Evolutionary conservation across 30 jellyfish, hydroid and myxozoan species (phyloP), one percentile per base, ranked within the genome.

Genomic region (Pseudorhiza aurosa): DNA sequence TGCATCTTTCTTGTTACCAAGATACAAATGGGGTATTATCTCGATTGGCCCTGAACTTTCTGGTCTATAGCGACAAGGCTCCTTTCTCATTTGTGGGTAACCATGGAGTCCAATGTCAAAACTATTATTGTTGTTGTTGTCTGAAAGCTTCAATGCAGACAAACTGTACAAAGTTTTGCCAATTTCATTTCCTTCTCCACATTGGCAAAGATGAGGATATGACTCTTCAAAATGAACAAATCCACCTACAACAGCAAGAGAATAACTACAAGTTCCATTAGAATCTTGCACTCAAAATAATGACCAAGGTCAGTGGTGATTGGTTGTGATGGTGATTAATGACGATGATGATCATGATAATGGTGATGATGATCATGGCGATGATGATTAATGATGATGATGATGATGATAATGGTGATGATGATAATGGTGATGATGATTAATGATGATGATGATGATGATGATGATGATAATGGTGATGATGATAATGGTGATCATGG

Each of bases 111-210:
- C 51, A 76, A 32, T 12, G 51, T 37, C 77, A 22, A 56, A 27
- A 4, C 56, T 31, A 21, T 51, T 32, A 39, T 42, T 55, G 73
- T 74, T 85, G 58, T 64, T 60, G 43, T 30, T 60, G 50, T 91
- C 94, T 26, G 98, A 65, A 24, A 91, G 71, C 45, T 63, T 75
- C 49, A 64, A 29, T 29, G 85, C 81, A 8, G 96, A 85, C 42
- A 85, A 30, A 56, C 87, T 59, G 83, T 53, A 75, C 64, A 93
- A 51, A n/a, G 96, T 75, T 28, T 81, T 87, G 58, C 85, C 88
- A 27, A 75, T 75, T 77, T 93, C 99, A 21, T 60, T 87, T 33
- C 97, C 99, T 19, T 86, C 97, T 11, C 99, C 97, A 45, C 97
- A 79, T 31, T 75, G 96, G 58, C 99, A 93, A 25, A 93, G 75